A percentile compares a stretch with the other conserved stretches of the same genome.
These are phyloP conservation scores for Pantherophis vulpinus DNA, from an alignment of 2,797 vertebrate genomes.

Conservation along the genomic window DNA sequence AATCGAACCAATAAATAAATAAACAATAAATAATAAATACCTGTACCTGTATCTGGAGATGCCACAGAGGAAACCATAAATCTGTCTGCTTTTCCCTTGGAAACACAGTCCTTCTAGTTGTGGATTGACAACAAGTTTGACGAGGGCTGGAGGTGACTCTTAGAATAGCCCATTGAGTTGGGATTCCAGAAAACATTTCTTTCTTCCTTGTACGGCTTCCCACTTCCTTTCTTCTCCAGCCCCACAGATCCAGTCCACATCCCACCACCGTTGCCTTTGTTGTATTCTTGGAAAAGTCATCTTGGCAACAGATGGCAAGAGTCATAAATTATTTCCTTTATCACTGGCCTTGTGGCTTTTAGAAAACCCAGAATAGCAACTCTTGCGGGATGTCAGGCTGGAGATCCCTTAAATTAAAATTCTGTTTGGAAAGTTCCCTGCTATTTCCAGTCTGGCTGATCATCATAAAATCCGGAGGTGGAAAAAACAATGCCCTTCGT, in stretches of 20 bases:
- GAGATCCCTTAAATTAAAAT: conserved; percentile 26
- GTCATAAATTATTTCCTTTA: conserved; percentile 1
- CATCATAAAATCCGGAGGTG: conserved; percentile 3
- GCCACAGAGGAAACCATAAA: not conserved
- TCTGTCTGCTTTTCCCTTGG: not conserved
- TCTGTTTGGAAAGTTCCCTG: not conserved
- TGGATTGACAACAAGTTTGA: not conserved
- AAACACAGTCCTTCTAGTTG: not conserved
- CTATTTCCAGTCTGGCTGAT: not conserved
- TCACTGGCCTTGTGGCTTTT: conserved; percentile 19
- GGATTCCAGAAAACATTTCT: not conserved
- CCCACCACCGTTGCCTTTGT: not conserved
- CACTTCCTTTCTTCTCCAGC: not conserved
- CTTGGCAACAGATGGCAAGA: conserved; percentile 29
- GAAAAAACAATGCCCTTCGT: not conserved
- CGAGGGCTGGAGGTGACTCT: not conserved
- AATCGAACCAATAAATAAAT: no score
- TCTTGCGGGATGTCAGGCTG: conserved; percentile 1
- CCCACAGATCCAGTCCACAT: not conserved
- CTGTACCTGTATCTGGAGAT: not conserved
- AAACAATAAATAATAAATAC: no score
- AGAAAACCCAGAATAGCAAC: conserved; percentile 13
- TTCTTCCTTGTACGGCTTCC: not conserved
- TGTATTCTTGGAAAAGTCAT: not conserved
- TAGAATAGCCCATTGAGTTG: not conserved